These are phyloP conservation scores for Chymomyza procnemis DNA, from an alignment of 2,888 invertebrate genomes.

Conservation along the genomic window DNA sequence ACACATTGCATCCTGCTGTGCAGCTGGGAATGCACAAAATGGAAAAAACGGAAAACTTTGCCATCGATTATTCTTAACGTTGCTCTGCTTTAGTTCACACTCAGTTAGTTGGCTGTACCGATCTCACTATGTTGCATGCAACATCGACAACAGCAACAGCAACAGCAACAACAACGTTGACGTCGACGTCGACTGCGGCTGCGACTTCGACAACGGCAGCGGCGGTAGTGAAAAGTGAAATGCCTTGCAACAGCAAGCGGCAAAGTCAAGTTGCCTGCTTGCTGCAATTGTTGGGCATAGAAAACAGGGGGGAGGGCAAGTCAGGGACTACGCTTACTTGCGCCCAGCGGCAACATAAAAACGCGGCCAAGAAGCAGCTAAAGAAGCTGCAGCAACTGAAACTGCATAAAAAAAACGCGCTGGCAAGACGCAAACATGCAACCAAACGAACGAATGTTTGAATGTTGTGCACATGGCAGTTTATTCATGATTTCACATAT, in stretches of 20 bases:
- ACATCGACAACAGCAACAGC: not conserved
- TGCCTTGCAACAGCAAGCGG: conserved; percentile 6
- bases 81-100: conserved; percentile 23
- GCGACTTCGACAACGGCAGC: not conserved
- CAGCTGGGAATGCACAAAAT: not conserved
- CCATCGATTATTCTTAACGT: conserved; percentile 30
- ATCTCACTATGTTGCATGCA: conserved; percentile 15
- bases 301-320: conserved; percentile 34
- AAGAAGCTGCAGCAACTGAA: conserved; percentile 27
- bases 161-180: not conserved
- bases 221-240: conserved; percentile 43
- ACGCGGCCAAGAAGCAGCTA: conserved; percentile 30
- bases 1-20: not conserved
- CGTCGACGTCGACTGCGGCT: not conserved
- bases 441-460: conserved; percentile 39
- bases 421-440: conserved; percentile 10
- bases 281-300: conserved; percentile 48
- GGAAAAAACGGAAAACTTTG: conserved; percentile 10
- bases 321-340: conserved; percentile 12
- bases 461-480: conserved; percentile 73
- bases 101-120: conserved; percentile 16
- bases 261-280: conserved; percentile 56
- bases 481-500: conserved; percentile 75
- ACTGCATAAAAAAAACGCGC: not conserved
- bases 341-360: conserved; percentile 21